These are phyloP conservation scores for Lasioglossum baleicum DNA, from an alignment of 1,140 invertebrate genomes.

Conservation along the genomic window DNA sequence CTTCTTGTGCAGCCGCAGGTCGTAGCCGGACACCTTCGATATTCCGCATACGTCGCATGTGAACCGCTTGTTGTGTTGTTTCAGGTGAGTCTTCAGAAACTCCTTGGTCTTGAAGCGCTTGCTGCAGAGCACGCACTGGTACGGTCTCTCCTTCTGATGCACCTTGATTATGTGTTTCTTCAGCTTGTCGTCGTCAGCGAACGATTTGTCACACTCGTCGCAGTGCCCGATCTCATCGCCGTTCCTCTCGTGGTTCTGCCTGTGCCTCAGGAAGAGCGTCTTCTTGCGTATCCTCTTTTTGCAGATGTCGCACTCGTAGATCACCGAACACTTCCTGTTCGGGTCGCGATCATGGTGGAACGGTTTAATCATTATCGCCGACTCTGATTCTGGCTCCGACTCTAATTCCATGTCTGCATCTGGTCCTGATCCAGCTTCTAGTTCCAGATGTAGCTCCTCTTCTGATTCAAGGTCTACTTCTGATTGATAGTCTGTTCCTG, in stretches of 20 bases:
- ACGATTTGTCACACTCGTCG: conserved; percentile 60
- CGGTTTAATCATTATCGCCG: background rate
- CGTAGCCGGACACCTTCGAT: conserved; percentile 69
- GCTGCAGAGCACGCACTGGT: conserved; percentile 77
- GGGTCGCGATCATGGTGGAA: background rate
- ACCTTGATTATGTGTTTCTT: conserved; percentile 55
- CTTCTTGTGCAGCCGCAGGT: conserved; percentile 66
- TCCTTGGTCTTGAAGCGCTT: conserved; percentile 82
- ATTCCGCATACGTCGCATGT: conserved; percentile 92
- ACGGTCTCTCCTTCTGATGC: conserved; percentile 70
- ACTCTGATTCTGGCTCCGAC: too few relatives aligned
- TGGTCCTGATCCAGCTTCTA: too few relatives aligned
- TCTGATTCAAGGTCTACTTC: too few relatives aligned
- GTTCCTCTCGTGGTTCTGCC: conserved; percentile 43
- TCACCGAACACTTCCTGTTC: conserved; percentile 4
- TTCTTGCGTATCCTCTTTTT: conserved; percentile 58
- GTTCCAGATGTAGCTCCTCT: too few relatives aligned
- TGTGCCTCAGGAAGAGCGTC: conserved; percentile 55
- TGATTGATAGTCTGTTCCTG: background rate
- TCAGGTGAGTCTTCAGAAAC: conserved; percentile 71
- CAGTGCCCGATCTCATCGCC: conserved; percentile 37
- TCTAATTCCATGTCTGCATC: background rate
- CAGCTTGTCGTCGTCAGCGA: conserved; percentile 48
- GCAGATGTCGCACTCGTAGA: conserved; percentile 62
- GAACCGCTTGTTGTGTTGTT: conserved; percentile 86